Evolutionary conservation across 2,888 invertebrate species (phyloP).

Genomic region (Polyploca ridens): DNA sequence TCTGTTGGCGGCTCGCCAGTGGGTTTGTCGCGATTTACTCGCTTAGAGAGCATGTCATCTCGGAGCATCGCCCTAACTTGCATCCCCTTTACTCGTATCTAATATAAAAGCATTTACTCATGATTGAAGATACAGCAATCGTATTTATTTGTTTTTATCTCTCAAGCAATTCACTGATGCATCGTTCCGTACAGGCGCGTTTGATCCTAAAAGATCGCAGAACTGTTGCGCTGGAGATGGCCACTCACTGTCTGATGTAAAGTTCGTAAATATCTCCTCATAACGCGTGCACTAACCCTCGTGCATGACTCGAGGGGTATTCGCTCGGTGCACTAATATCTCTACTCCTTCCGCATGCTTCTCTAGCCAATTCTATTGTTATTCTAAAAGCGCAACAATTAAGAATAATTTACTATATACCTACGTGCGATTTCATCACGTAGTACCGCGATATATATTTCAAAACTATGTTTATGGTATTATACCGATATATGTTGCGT

Average conservation of each 20-base stretch:
- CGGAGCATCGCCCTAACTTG: constrained; percentile 48
- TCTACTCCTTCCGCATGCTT: constrained; percentile 43
- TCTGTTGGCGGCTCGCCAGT: constrained; percentile 65
- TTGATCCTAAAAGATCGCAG: constrained; percentile 1
- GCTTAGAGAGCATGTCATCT: constrained; percentile 26
- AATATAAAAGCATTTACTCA: not conserved
- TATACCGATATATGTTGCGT: not conserved
- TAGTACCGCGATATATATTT: not conserved
- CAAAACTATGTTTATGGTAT: not conserved
- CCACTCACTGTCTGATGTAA: constrained; percentile 27
- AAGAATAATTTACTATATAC: constrained; percentile 18
- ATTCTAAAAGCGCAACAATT: constrained; percentile 32
- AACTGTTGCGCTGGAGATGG: constrained; percentile 10
- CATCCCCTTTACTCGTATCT: constrained; percentile 19
- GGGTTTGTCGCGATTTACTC: constrained; percentile 49
- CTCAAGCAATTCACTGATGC: constrained; percentile 3
- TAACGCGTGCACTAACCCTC: constrained; percentile 44
- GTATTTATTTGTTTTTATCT: not conserved
- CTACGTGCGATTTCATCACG: not conserved
- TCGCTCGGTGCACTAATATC: constrained; percentile 23
- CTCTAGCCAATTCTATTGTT: constrained; percentile 54
- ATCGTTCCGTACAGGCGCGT: constrained; percentile 2
- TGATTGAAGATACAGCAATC: not conserved
- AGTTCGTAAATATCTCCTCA: constrained; percentile 33
- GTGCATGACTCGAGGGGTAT: constrained; percentile 21